Percentiles rank a stretch among this genome's conserved stretches.
Evolutionary conservation across 2,888 invertebrate genomes (phyloP).

Genomic region (Agrotis puta): DNA sequence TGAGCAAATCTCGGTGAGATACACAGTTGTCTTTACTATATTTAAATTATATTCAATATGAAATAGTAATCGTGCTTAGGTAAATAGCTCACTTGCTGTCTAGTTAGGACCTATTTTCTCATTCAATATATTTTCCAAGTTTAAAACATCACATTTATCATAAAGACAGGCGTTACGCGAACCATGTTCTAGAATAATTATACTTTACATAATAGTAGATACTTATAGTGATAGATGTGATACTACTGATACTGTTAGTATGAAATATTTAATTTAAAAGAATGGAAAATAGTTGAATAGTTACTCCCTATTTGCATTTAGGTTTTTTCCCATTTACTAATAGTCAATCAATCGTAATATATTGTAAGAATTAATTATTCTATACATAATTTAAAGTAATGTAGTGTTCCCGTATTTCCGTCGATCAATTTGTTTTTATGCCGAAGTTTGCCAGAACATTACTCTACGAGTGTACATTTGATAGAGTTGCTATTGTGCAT

Average conservation of each 20-base stretch:
- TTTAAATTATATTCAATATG: constrained; percentile 65
- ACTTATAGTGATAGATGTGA: constrained; percentile 82
- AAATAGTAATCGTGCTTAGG: constrained; percentile 72
- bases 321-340: constrained; percentile 74
- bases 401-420: constrained; percentile 78
- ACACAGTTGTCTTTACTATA: constrained; percentile 61
- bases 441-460: constrained; percentile 79
- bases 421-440: constrained; percentile 70
- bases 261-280: constrained; percentile 76
- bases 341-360: constrained; percentile 78
- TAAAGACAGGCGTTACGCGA: constrained; percentile 47
- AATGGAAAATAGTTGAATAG: constrained; percentile 79
- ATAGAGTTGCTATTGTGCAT: constrained; percentile 62
- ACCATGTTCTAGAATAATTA: constrained; percentile 64
- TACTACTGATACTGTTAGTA: constrained; percentile 78
- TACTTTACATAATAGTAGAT: constrained; percentile 68
- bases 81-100: constrained; percentile 69
- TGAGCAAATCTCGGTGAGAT: constrained; percentile 69
- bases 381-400: constrained; percentile 72
- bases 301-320: constrained; percentile 84
- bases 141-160: constrained; percentile 63
- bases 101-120: constrained; percentile 70
- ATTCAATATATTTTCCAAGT: constrained; percentile 59
- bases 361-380: constrained; percentile 71
- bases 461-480: constrained; percentile 61